Base-by-base conservation (phyloP, 35 echinoderm and acorn worm genomes). In the Anneissia japonica region DNA sequence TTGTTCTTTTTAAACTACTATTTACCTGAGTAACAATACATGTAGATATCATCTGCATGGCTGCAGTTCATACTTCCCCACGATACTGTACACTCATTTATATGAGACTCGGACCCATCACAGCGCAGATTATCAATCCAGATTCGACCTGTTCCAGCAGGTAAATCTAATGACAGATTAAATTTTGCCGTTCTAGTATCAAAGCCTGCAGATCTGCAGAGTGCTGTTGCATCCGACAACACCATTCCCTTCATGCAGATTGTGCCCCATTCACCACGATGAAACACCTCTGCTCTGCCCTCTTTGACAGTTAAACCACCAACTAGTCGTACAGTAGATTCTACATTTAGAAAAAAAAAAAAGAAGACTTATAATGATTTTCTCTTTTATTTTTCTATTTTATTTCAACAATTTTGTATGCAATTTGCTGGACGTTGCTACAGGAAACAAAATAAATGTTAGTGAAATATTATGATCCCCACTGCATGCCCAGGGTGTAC, bases 221-320 rank as follows among this genome's bases (percentile, higher is more conserved):
- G 64, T 11, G 76, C 87, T 3, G 46, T 45, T 14, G 87, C 87
- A 76, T 89, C 87, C 31, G 81, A 82, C 79, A 82, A 55, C 19
- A 82, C 87, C 87, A 79, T 82, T 38, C 79, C 87, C 9, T 39
- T 21, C 31, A 74, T 89, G 35, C 87, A 89, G 26, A 89, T 83
- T 35, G 79, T 83, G 32, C 87, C 87, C 87, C 87, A 89, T 30
- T 19, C 35, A 37, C 75, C 75, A 10, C 82, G 30, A 10, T 73
- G 72, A 51, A 75, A 89, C 4, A 89, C 79, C 32, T 89, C 87
- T 26, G 82, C 87, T 46, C 87, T 73, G 4, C 87, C 87, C 45
- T 89, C 87, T 82, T 74, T 75, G 9, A 72, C 31, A 40, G 64
- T 39, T 30, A 37, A 21, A 41, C 87, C 79, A 36, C 40, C 55